Percentiles rank a stretch among this genome's conserved stretches.
Conservation (phyloP, 2,888 invertebrate genomes). For the Rhamnusium bicolor region DNA sequence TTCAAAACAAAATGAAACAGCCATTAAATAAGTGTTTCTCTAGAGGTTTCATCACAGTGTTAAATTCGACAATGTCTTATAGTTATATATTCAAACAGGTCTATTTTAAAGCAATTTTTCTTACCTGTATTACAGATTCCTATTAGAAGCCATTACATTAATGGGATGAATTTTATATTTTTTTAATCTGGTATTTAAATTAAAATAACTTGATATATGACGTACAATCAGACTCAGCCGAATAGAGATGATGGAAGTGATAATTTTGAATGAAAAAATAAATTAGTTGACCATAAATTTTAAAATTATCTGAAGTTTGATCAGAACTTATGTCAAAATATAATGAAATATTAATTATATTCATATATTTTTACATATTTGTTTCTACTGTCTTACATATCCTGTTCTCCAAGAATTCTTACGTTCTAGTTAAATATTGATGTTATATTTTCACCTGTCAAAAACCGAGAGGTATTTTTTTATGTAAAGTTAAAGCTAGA, state of each 20-base stretch:
- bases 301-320: constrained; percentile 16
- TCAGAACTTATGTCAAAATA: constrained; percentile 25
- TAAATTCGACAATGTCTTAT: constrained; percentile 6
- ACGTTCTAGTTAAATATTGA: neutral
- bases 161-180: constrained; percentile 18
- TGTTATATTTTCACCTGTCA: neutral
- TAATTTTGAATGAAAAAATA: constrained; percentile 22
- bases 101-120: constrained; percentile 11
- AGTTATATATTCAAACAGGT: neutral
- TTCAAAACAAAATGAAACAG: constrained; percentile 13
- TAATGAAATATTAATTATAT: constrained; percentile 27
- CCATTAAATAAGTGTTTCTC: neutral
- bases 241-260: constrained; percentile 18
- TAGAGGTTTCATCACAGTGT: neutral
- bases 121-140: neutral
- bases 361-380: constrained; percentile 7
- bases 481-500: neutral
- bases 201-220: constrained; percentile 23
- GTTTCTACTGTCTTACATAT: neutral
- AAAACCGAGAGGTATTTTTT: neutral
- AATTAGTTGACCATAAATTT: constrained; percentile 19
- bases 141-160: constrained; percentile 1
- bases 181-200: constrained; percentile 21
- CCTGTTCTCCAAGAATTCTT: neutral
- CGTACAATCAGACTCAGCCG: constrained; percentile 5